Base-by-base conservation (phyloP, 2,113 vertebrate genomes). In the Cinclus mexicanus region DNA sequence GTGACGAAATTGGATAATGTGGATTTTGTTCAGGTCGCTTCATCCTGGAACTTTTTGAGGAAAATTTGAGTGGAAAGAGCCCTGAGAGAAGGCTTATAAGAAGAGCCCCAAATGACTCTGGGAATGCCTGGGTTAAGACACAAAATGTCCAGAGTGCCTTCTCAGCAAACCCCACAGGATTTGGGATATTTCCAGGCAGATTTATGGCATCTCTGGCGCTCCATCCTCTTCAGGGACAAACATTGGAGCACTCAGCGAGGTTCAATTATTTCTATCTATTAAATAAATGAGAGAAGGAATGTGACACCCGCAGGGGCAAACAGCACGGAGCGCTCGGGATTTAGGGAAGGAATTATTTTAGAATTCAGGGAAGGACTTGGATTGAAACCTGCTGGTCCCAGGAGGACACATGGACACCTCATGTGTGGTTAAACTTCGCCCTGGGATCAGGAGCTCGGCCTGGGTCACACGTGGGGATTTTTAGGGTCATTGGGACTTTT, bases 301-400 rank as follows among this genome's bases (percentile, higher is more conserved):
- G 46, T 21, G 46, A 21, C 56, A 5, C 1, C 13, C 18, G 5
- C 14, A 6, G 84, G 44, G 59, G 11, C 24, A 23, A 74, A 14
- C 3, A 39, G 76, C 10, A 7, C 35, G 35, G 35, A 37, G 8
- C 35, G 35, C 35, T 37, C 35, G 35, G 35, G 35, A 37, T 37
- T 41, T 7, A 0, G 37, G 63, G 84, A 52, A 22, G 0, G 2
- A 46, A 11, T 4, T 15, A 14, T 22, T 29, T 5, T 25, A 3
- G 83, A 4, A 47, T 37, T 67, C 10, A 3, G 41, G 64, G 42
- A 28, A 22, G 26, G 41, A 24, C 12, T 39, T 1, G 50, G 31
- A 2, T 2, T 1, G 61, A 13, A 11, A 14, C 8, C 14, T 11
- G 9, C 2, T 19, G 4, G 8, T 28, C 33, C 1, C 42, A n/a